phyloP scores from a whole-genome alignment of 2,888 invertebrate genomes.

The Tetheella fluctuosa region DNA sequence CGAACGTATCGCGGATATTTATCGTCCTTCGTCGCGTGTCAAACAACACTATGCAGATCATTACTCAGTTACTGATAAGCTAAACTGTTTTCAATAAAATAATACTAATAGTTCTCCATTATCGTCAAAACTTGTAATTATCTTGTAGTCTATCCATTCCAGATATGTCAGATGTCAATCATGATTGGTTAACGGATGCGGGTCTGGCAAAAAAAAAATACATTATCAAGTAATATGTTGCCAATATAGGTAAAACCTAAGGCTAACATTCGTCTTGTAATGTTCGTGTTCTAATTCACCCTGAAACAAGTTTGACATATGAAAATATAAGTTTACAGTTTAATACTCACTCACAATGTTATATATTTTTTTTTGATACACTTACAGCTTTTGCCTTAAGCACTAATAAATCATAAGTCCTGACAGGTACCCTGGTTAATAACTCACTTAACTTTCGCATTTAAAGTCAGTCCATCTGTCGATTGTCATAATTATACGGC shows the following conservation, averaged over 20 bases:
- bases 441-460: conserved; percentile 36
- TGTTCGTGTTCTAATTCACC: too few relatives aligned
- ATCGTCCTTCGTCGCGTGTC: conserved; percentile 48
- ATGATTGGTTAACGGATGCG: neutral
- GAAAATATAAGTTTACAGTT: neutral
- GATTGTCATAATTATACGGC: conserved; percentile 45
- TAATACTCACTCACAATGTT: neutral
- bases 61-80: conserved; percentile 50
- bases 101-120: conserved; percentile 5
- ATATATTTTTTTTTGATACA: too few relatives aligned
- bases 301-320: too few relatives aligned
- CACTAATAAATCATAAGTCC: conserved; percentile 31
- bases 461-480: conserved; percentile 40
- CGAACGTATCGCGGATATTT: conserved; percentile 74
- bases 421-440: conserved; percentile 31
- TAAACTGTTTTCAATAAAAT: conserved; percentile 10
- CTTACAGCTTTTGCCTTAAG: conserved; percentile 7
- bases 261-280: too few relatives aligned
- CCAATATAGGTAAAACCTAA: too few relatives aligned
- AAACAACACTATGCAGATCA: conserved; percentile 41
- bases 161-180: neutral
- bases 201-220: neutral
- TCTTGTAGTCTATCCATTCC: neutral
- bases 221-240: too few relatives aligned
- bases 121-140: conserved; percentile 5